These are phyloP conservation scores for Isaurus tuberculatus DNA, from an alignment of 92 coral and sea anemone genomes.

Conservation along the genomic window DNA sequence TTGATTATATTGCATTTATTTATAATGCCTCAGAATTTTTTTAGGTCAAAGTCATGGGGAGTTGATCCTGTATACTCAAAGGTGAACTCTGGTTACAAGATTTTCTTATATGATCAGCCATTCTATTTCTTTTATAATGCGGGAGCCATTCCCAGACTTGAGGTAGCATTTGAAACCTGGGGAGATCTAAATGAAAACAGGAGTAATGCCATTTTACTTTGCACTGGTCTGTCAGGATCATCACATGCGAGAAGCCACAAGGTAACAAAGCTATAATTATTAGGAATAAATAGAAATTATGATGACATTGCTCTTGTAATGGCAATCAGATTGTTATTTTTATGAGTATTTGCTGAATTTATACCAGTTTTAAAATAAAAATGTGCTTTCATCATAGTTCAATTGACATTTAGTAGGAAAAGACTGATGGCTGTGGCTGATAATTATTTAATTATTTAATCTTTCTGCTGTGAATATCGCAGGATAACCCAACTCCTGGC, in stretches of 20 bases:
- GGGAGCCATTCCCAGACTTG: slow-evolving; percentile 84
- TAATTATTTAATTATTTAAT: too few species aligned
- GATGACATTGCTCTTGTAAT: too few species aligned
- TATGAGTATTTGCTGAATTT: too few species aligned
- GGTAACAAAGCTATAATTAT: slow-evolving; percentile 47
- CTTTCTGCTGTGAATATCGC: neutral
- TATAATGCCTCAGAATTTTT: neutral
- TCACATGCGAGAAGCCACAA: slow-evolving; percentile 95
- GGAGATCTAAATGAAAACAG: slow-evolving; percentile 81
- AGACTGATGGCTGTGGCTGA: too few species aligned
- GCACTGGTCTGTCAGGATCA: slow-evolving; percentile 92
- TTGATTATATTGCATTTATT: neutral
- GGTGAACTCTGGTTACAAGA: slow-evolving; percentile 89
- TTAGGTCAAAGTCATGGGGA: slow-evolving; percentile 77
- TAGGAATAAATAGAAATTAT: too few species aligned
- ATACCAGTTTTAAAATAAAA: too few species aligned
- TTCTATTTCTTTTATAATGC: slow-evolving; percentile 82
- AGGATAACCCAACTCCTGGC: slow-evolving; percentile 91
- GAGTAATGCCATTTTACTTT: slow-evolving; percentile 86
- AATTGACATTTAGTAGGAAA: too few species aligned
- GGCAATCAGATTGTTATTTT: too few species aligned
- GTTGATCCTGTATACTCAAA: slow-evolving; percentile 90
- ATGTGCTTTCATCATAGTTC: too few species aligned
- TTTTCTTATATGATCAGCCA: slow-evolving; percentile 69
- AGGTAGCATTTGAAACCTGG: slow-evolving; percentile 96